Base-by-base conservation (phyloP, 2,113 vertebrate genomes). In the Dolichallabes microphthalmus region DNA sequence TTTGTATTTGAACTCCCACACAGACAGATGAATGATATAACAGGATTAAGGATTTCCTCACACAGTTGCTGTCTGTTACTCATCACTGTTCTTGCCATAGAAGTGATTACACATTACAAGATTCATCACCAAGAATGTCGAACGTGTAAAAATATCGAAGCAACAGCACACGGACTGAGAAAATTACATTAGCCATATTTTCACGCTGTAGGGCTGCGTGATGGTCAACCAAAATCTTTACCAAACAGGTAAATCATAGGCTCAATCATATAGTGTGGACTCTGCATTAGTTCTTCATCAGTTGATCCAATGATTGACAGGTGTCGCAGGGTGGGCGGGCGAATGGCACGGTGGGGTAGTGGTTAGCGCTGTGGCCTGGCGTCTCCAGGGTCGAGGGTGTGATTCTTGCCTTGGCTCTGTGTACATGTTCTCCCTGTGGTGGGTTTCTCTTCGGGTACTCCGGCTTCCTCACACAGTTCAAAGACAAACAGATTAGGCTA, bases 251-350 rank as follows among this genome's bases (percentile, higher is more conserved):
- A 45, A 73, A 45, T 35, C 9, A 8, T 0, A 2, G 17, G 0
- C 35, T 11, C 39, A 39, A 39, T 39, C 64, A 35, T 25, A 4
- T 35, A 50, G 35, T 4, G 6, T 52, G 14, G 7, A 52, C 55
- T 79, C 25, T 1, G 27, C 17, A 4, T 19, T 32, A 25, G 55
- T 35, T 35, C 53, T 60, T 17, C 30, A 25, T 17, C 4, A 15
- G 27, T 80, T 74, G 35, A 57, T 58, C 57, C 58, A 64, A 27
- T 85, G 84, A 88, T 32, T 80, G 80, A 83, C 84, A 64, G 61
- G 52, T 83, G 52, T 63, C 45, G 50, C 73, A 88, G 74, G 32
- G 32, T 35, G 32, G 32, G 32, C 32, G 32, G 32, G 2, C 4
- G 39, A 39, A 39, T 39, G 39, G 39, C 39, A 2, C 32, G 32